phyloP scores from a whole-genome alignment of 1,140 invertebrate genomes.

The Pomacea maculata region DNA sequence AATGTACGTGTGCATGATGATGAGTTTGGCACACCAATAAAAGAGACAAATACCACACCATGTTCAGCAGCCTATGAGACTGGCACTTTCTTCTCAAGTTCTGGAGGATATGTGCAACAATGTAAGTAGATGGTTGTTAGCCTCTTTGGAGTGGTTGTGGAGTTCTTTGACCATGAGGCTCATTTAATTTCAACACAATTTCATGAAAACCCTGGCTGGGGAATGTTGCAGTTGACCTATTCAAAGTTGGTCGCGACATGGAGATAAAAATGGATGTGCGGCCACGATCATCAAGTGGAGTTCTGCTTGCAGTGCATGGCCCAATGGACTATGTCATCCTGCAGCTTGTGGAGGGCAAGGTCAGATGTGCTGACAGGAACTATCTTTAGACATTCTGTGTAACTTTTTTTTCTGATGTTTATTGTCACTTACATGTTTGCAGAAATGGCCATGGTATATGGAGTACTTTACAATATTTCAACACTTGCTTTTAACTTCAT shows the following conservation, averaged over 20 bases:
- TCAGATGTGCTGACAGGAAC: constrained; percentile 33
- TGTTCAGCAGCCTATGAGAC: constrained; percentile 85
- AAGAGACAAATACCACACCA: constrained; percentile 56
- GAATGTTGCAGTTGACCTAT: constrained; percentile 70
- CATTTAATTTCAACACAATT: background rate
- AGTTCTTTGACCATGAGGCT: background rate
- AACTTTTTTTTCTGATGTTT: background rate
- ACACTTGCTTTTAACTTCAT: background rate
- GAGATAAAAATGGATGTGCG: constrained; percentile 88
- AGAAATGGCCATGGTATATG: no score
- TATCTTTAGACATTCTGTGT: background rate
- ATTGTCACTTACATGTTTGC: no score
- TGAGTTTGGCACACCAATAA: constrained; percentile 70
- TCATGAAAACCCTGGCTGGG: background rate
- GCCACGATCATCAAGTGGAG: constrained; percentile 82
- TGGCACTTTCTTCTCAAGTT: constrained; percentile 88
- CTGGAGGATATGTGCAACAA: constrained; percentile 75
- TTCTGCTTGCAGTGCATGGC: constrained; percentile 79
- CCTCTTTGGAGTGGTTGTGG: background rate
- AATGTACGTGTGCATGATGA: constrained; percentile 79
- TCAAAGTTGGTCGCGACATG: constrained; percentile 80
- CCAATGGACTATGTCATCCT: constrained; percentile 81
- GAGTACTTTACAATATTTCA: no score
- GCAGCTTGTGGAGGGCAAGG: constrained; percentile 84
- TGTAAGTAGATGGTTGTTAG: constrained; percentile 66